Evolutionary conservation across 2,888 invertebrate genomes (phyloP), one percentile per base, ranked within the genome.

Genomic region (Lamellibrachia columna): DNA sequence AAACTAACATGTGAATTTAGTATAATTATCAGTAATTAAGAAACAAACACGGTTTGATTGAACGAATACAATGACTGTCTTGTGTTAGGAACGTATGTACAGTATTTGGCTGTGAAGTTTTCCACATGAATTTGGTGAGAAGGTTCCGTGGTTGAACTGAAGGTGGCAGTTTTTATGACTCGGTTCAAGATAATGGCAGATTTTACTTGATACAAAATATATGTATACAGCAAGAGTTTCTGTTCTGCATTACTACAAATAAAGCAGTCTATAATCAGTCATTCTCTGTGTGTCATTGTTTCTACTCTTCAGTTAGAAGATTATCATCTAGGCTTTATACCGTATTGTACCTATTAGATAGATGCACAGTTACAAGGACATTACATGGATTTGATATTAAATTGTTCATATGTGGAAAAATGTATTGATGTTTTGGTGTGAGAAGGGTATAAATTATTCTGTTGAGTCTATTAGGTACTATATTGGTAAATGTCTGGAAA

Each of bases 241-340:
- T 75, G 75, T 75, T 22, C 22, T 75, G 75, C 75, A 75, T 75
- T 75, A 15, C 75, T 75, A 22, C 22, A 75, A 75, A 75, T 75
- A 75, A 75, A 75, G 75, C 75, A 75, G 75, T 75, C 75, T 75
- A 75, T 75, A 75, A 75, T 75, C 75, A 75, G 75, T 75, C 75
- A 15, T 75, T 75, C 75, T 22, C 6, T 75, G 22, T 3, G 75
- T 75, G 75, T 75, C 15, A 6, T 22, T 75, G 75, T 22, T 75
- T 75, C 75, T 15, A n/a, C 15, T 11, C 15, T 4, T 60, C 75
- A 75, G 15, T 75, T 75, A n/a, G 15, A 22, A n/a, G 22, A 15
- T 75, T 15, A 9, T 55, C 55, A 55, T 55, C 55, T 55, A 9
- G 9, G 7, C 8, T 55, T 55, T 9, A 55, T 55, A 55, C 55